Base-by-base conservation (phyloP, 2,113 vertebrate genomes). In the Paracanthobrama guichenoti region DNA sequence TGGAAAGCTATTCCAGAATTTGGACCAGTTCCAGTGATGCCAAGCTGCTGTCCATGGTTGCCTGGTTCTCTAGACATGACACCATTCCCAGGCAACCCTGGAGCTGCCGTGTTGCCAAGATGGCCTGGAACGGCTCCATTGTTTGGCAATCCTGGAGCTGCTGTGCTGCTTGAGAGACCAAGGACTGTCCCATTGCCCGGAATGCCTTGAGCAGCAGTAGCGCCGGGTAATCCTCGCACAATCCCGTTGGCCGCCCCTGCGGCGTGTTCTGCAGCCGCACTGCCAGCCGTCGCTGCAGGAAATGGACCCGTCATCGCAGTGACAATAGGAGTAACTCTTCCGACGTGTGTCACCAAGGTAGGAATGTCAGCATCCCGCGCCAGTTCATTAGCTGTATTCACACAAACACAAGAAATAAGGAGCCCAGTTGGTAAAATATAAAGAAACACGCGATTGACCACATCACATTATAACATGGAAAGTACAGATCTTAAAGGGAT, bases 341-440 rank as follows among this genome's bases (percentile, higher is more conserved):
- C 92, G 85, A 92, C 79, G 35, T 93, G 90, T n/a, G 91, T 92
- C 59, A 94, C 86, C 35, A 91, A 86, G 16, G 89, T 89, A 20
- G 93, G 92, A 78, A 94, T 94, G 53, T 94, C 93, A 42, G 91
- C 46, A n/a, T 93, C 89, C 87, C 92, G 91, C 20, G 85, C 88
- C 42, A 82, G 59, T 77, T 92, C 90, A 50, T 90, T 93, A 16
- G 88, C 94, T 95, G 87, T 7, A 86, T 26, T 3, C 69, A 73
- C 22, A 92, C 12, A 91, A 48, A 46, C 11, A 46, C 2, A 4
- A 86, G 20, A 74, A 28, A 67, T 2, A 39, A 69, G 18, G 31
- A 35, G 64, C 28, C 14, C 31, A 67, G 60, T 57, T 35, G 57
- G 72, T 9, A 79, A 31, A 55, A 67, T 31, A n/a, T 13, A 16